These are phyloP conservation scores for Ptilodon capucinus DNA, from an alignment of 2,888 invertebrate genomes.

Conservation along the genomic window DNA sequence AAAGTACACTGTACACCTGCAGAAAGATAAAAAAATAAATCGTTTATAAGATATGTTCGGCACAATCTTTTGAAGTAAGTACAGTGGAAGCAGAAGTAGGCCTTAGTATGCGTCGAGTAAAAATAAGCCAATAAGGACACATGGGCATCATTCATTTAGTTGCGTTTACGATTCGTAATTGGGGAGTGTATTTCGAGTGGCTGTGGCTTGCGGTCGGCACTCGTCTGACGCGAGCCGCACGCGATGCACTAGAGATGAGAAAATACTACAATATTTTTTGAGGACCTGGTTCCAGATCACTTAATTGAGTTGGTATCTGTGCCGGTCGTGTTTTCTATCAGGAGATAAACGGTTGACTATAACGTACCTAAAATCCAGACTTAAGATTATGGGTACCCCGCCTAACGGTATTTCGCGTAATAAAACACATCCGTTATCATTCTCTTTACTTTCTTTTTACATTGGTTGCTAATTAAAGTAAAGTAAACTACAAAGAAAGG, in stretches of 20 bases:
- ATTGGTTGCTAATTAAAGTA: background rate
- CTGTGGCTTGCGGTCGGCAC: slow-evolving; percentile 53
- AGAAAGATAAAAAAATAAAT: background rate
- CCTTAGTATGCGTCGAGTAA: slow-evolving; percentile 21
- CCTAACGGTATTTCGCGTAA: background rate
- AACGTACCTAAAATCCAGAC: no score
- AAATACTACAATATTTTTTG: background rate
- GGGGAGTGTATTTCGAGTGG: slow-evolving; percentile 66
- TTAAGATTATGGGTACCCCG: no score
- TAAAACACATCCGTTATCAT: background rate
- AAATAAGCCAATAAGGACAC: slow-evolving; percentile 26
- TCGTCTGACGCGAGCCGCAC: slow-evolving; percentile 53
- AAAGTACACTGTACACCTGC: background rate
- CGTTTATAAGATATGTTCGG: background rate
- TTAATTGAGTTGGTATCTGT: no score
- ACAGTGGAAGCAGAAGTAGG: slow-evolving; percentile 18
- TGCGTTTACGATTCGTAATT: slow-evolving; percentile 77
- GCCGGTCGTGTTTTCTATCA: no score
- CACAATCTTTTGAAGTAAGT: background rate
- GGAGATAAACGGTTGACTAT: no score
- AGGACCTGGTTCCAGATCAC: background rate
- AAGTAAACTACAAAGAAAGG: background rate
- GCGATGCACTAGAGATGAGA: slow-evolving; percentile 44
- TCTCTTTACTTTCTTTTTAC: background rate
- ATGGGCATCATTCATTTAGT: slow-evolving; percentile 58